Conservation (phyloP, 92 coral and sea anemone genomes). For the Actinernus sp. region DNA sequence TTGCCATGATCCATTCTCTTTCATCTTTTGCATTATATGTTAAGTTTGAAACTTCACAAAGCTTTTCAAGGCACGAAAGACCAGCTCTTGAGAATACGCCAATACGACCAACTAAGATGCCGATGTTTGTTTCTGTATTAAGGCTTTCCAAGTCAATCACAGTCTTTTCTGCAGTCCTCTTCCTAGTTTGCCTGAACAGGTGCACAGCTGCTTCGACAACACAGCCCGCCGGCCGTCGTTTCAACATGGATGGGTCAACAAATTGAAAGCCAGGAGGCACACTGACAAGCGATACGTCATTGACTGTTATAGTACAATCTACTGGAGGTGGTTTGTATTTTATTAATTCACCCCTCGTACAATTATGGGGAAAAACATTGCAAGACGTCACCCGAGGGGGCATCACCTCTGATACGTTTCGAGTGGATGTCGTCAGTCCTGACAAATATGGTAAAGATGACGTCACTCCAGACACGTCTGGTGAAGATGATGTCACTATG, state of each 20-base stretch:
- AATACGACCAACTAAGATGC: conserved; percentile 2
- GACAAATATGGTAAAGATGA: too few relatives aligned
- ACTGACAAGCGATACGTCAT: neutral
- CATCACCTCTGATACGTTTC: too few relatives aligned
- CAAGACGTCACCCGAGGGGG: neutral
- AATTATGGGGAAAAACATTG: neutral
- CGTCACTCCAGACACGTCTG: too few relatives aligned
- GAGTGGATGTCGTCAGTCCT: too few relatives aligned
- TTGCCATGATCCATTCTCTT: conserved; percentile 1
- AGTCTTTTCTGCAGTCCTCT: neutral
- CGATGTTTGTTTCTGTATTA: neutral
- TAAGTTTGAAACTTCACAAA: too few relatives aligned
- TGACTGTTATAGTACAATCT: neutral
- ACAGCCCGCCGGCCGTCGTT: neutral
- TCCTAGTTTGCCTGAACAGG: neutral
- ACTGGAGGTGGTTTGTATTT: neutral
- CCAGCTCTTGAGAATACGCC: conserved; percentile 4
- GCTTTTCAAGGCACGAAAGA: too few relatives aligned
- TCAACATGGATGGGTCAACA: neutral
- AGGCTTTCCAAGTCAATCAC: conserved; percentile 1
- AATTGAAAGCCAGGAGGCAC: conserved; percentile 4
- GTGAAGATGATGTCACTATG: too few relatives aligned
- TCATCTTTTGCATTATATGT: neutral
- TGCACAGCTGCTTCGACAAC: neutral
- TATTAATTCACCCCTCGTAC: conserved; percentile 4